These are phyloP conservation scores for Triplophysa siluroides DNA, from an alignment of 2,113 vertebrate species.

Conservation along the genomic window DNA sequence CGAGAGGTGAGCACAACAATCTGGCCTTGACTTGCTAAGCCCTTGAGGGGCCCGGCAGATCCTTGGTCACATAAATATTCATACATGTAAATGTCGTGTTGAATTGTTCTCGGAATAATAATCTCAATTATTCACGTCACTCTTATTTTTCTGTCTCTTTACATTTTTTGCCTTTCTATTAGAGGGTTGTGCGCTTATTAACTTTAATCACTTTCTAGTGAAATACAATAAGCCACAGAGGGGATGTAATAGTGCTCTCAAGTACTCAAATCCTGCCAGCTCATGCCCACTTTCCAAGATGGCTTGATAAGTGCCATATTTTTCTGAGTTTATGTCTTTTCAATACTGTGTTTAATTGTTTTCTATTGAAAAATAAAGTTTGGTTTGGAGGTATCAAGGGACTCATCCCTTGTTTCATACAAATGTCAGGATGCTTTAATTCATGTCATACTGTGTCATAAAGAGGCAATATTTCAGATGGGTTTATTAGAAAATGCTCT, in stretches of 20 bases:
- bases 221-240: slow-evolving; percentile 7
- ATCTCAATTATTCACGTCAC: slow-evolving; percentile 54
- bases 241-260: not conserved
- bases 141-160: slow-evolving; percentile 1
- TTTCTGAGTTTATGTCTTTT: too few species aligned
- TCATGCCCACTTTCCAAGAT: not conserved
- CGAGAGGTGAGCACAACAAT: slow-evolving; percentile 85
- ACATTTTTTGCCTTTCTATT: slow-evolving; percentile 44
- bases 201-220: slow-evolving; percentile 12
- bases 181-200: slow-evolving; percentile 10
- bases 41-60: slow-evolving; percentile 1
- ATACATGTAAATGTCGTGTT: slow-evolving; percentile 61
- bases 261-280: not conserved
- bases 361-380: too few species aligned
- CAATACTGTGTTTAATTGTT: too few species aligned
- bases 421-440: too few species aligned
- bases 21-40: not conserved
- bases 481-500: too few species aligned
- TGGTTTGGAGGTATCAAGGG: too few species aligned
- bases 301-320: too few species aligned
- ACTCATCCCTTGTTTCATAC: too few species aligned
- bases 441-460: too few species aligned
- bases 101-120: slow-evolving; percentile 50
- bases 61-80: slow-evolving; percentile 55
- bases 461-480: too few species aligned